These are phyloP conservation scores for Calameuta idolon DNA, from an alignment of 2,888 invertebrate species.

Conservation along the genomic window DNA sequence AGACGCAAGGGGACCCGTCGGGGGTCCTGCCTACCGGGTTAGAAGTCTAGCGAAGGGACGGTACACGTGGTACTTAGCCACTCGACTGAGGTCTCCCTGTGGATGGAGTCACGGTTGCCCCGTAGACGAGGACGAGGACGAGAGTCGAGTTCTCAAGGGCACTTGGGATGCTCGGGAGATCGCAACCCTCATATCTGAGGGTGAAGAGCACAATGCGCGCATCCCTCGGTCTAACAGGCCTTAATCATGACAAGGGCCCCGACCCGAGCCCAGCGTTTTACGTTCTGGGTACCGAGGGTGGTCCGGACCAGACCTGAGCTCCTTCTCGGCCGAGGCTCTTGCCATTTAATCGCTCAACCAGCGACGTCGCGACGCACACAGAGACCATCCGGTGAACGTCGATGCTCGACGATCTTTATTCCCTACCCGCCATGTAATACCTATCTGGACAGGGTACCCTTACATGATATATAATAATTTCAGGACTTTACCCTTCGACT, in stretches of 20 bases:
- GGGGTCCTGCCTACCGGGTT: not conserved
- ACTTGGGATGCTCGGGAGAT: constrained; percentile 47
- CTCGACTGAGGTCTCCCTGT: constrained; percentile 11
- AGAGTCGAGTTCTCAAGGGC: constrained; percentile 50
- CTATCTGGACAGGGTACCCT: not conserved
- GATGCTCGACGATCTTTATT: not conserved
- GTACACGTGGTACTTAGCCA: not conserved
- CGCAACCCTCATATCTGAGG: constrained; percentile 45
- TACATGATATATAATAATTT: constrained; percentile 10
- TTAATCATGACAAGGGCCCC: constrained; percentile 56
- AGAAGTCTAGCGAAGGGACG: not conserved
- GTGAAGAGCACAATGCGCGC: constrained; percentile 47
- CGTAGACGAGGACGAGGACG: constrained; percentile 27
- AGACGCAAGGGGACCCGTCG: not conserved
- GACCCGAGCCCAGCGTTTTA: constrained; percentile 43
- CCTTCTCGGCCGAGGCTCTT: not conserved
- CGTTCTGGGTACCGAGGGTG: constrained; percentile 27
- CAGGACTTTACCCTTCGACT: not conserved
- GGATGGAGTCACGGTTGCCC: constrained; percentile 38
- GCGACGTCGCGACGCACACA: not conserved
- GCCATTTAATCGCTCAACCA: constrained; percentile 31
- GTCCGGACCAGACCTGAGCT: constrained; percentile 3
- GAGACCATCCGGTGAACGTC: not conserved
- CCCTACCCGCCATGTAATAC: not conserved
- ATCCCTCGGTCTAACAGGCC: constrained; percentile 57